Evolutionary conservation across 2,888 invertebrate species (phyloP).

Genomic region (Empis stercorea): DNA sequence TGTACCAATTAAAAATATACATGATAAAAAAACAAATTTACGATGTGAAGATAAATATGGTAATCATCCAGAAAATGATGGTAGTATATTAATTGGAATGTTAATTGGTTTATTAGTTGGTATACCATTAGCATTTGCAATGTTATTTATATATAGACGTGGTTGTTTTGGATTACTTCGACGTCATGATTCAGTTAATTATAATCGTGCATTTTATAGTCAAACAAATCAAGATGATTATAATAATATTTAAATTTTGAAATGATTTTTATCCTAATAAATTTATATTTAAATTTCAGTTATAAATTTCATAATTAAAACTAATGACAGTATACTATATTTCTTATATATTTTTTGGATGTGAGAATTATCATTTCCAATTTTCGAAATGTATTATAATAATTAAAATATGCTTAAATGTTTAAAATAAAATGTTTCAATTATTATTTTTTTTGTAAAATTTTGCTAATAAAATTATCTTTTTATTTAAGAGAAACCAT

Average conservation of each 20-base stretch:
- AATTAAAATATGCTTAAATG: too few species aligned
- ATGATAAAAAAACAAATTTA: slow-evolving; percentile 43
- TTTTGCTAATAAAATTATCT: too few species aligned
- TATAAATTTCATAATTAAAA: too few species aligned
- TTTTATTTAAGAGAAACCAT: too few species aligned
- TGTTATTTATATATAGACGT: slow-evolving; percentile 48
- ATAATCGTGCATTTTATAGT: not conserved
- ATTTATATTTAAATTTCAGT: too few species aligned
- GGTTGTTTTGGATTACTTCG: slow-evolving; percentile 47
- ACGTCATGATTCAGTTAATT: not conserved
- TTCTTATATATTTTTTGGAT: too few species aligned
- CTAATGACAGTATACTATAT: too few species aligned
- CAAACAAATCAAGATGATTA: not conserved
- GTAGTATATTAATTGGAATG: slow-evolving; percentile 52
- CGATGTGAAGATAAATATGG: slow-evolving; percentile 44
- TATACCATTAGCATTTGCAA: slow-evolving; percentile 49
- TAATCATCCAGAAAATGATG: slow-evolving; percentile 52
- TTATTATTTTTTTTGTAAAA: too few species aligned
- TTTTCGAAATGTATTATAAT: too few species aligned
- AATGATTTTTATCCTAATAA: not conserved
- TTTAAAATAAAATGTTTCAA: too few species aligned
- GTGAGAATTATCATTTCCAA: too few species aligned
- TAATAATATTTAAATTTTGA: not conserved
- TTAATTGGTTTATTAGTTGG: slow-evolving; percentile 49
- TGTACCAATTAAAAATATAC: slow-evolving; percentile 44